phyloP scores from a whole-genome alignment of 2,888 invertebrate species.

The Autographa gamma region DNA sequence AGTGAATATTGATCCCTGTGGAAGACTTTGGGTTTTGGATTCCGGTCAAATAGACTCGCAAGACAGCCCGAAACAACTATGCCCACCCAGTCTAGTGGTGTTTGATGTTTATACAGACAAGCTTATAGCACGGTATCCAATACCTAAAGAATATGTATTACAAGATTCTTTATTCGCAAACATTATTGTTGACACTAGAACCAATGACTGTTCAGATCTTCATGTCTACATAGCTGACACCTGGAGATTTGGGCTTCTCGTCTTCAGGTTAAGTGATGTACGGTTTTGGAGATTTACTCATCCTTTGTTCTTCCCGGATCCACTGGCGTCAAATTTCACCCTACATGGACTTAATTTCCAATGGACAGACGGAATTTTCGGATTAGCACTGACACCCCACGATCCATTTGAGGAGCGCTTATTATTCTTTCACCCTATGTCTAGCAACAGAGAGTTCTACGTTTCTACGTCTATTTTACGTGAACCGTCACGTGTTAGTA shows the following conservation, averaged over 20 bases:
- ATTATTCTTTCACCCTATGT: slow-evolving; percentile 94
- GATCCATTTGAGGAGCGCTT: slow-evolving; percentile 88
- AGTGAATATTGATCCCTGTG: slow-evolving; percentile 92
- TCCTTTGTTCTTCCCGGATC: slow-evolving; percentile 92
- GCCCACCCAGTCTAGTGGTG: slow-evolving; percentile 92
- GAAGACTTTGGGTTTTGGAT: slow-evolving; percentile 94
- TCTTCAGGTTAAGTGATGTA: slow-evolving; percentile 89
- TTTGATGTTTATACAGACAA: slow-evolving; percentile 92
- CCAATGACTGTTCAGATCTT: slow-evolving; percentile 89
- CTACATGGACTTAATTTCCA: slow-evolving; percentile 93
- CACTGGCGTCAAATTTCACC: slow-evolving; percentile 92
- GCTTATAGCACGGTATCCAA: slow-evolving; percentile 89
- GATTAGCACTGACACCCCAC: slow-evolving; percentile 91
- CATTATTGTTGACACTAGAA: slow-evolving; percentile 90
- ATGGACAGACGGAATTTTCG: slow-evolving; percentile 95
- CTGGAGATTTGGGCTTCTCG: slow-evolving; percentile 91
- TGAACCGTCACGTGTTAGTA: slow-evolving; percentile 84
- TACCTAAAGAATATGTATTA: slow-evolving; percentile 91
- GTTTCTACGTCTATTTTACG: slow-evolving; percentile 91
- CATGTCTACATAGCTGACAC: slow-evolving; percentile 92
- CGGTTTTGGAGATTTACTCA: slow-evolving; percentile 91
- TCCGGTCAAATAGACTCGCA: slow-evolving; percentile 93
- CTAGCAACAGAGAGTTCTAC: slow-evolving; percentile 93
- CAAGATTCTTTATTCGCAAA: slow-evolving; percentile 92
- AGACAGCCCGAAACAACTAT: slow-evolving; percentile 90